phyloP scores from a whole-genome alignment of 2,888 invertebrate species.

The Incurvaria masculella region DNA sequence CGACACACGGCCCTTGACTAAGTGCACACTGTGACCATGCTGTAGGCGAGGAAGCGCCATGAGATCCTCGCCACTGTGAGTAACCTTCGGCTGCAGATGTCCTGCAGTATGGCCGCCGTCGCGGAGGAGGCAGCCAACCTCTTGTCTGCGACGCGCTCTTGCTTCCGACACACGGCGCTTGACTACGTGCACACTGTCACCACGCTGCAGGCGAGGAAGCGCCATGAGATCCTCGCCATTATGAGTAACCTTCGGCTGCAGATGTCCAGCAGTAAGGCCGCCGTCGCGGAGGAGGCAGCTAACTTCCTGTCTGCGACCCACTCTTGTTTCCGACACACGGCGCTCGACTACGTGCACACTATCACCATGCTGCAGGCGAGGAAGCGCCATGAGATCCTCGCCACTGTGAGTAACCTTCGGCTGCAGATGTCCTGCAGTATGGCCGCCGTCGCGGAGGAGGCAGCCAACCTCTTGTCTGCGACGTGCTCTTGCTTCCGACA shows the following conservation, averaged over 20 bases:
- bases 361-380: conserved; percentile 84
- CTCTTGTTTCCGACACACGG: conserved; percentile 92
- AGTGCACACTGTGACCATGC: conserved; percentile 74
- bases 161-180: conserved; percentile 92
- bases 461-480: too few species aligned
- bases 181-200: conserved; percentile 93
- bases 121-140: conserved; percentile 87
- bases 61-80: conserved; percentile 69
- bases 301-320: conserved; percentile 86
- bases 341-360: conserved; percentile 91
- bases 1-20: conserved; percentile 94
- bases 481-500: too few species aligned
- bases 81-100: conserved; percentile 54
- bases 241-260: conserved; percentile 21
- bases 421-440: too few species aligned
- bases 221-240: conserved; percentile 88
- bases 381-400: conserved; percentile 87
- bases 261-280: conserved; percentile 73
- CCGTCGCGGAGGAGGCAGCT: conserved; percentile 84
- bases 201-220: conserved; percentile 82
- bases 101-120: conserved; percentile 75
- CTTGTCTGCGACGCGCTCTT: conserved; percentile 84
- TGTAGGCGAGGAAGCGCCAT: conserved; percentile 56
- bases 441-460: too few species aligned
- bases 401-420: conserved; percentile 83